phyloP scores from a whole-genome alignment of 1,140 invertebrate species.

The Drosophila pseudoobscura region DNA sequence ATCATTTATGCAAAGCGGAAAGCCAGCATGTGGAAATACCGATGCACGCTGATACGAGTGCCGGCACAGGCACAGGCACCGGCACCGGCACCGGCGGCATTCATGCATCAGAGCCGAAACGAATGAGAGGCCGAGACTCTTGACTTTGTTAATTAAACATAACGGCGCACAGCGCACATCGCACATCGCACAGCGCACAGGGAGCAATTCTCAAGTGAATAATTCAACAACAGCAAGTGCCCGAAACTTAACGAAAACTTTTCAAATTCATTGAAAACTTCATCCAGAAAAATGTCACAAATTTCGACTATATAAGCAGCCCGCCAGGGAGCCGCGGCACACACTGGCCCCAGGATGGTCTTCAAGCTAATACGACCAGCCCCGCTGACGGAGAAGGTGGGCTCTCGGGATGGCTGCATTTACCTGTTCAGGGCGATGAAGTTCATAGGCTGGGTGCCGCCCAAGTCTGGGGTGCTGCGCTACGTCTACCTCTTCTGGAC shows the following conservation, averaged over 20 bases:
- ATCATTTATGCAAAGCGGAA: conserved; percentile 72
- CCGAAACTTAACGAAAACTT: conserved; percentile 59
- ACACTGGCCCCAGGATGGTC: conserved; percentile 42
- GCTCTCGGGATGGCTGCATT: conserved; percentile 58
- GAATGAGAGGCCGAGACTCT: conserved; percentile 11
- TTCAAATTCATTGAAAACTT: conserved; percentile 53
- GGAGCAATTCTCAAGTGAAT: conserved; percentile 68
- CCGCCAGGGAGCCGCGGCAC: too few species aligned
- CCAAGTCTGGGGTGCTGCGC: conserved; percentile 40
- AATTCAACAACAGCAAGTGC: conserved; percentile 52
- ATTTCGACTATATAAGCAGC: conserved; percentile 43
- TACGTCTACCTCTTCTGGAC: conserved; percentile 65
- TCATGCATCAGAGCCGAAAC: conserved; percentile 7
- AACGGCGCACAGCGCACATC: conserved; percentile 23
- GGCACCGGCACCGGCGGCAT: too few species aligned
- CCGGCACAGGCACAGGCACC: too few species aligned
- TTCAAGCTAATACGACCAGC: conserved; percentile 58
- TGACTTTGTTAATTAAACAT: conserved; percentile 65
- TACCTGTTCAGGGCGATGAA: conserved; percentile 65
- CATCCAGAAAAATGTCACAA: conserved; percentile 36
- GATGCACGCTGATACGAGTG: conserved; percentile 26
- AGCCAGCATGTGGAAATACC: conserved; percentile 50
- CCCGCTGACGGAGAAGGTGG: conserved; percentile 45
- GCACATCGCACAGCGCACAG: conserved; percentile 9
- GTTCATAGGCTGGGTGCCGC: conserved; percentile 63